These are phyloP conservation scores for Ceratina australensis DNA, from an alignment of 1,140 invertebrate species.

Conservation along the genomic window DNA sequence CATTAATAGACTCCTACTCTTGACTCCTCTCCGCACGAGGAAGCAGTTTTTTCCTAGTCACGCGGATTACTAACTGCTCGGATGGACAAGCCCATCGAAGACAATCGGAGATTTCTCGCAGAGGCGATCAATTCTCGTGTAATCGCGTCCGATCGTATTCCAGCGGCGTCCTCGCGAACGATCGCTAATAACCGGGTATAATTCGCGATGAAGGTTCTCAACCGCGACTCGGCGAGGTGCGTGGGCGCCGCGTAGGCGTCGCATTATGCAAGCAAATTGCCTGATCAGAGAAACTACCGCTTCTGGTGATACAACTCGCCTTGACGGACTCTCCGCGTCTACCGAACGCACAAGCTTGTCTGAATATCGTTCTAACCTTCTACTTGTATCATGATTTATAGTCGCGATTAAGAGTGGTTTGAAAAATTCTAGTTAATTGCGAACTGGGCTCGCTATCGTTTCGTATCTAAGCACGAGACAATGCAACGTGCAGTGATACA, in stretches of 20 bases:
- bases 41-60: not conserved
- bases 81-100: not conserved
- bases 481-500: no score
- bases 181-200: constrained; percentile 61
- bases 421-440: no score
- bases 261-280: constrained; percentile 65
- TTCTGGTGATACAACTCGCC: constrained; percentile 54
- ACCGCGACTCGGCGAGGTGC: constrained; percentile 15
- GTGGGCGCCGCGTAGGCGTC: constrained; percentile 55
- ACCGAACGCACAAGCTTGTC: no score
- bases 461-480: no score
- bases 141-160: constrained; percentile 52
- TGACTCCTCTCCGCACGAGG: no score
- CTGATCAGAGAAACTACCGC: constrained; percentile 61
- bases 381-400: no score
- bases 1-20: not conserved
- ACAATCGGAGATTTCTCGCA: constrained; percentile 6
- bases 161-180: constrained; percentile 51
- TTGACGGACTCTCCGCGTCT: no score
- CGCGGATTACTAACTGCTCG: no score
- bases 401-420: no score
- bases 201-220: constrained; percentile 57
- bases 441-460: no score
- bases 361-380: no score
- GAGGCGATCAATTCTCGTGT: constrained; percentile 28